A percentile compares a stretch with the other conserved stretches of the same genome.
phyloP scores from a whole-genome alignment of 2,113 vertebrate species.

The Prietella phreatophila region DNA sequence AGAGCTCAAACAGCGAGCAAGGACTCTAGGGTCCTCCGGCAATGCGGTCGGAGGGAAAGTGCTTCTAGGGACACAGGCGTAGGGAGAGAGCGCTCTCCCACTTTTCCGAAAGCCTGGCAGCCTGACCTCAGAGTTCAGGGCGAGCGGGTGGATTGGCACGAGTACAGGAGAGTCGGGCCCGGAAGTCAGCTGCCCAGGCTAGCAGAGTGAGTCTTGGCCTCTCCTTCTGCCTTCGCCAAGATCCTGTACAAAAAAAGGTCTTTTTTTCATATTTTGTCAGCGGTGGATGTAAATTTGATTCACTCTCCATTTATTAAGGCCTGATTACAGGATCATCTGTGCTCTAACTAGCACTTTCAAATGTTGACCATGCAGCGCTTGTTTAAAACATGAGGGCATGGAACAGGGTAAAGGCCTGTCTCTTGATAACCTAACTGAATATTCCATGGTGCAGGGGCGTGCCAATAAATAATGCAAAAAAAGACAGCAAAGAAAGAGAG shows the following conservation, averaged over 20 bases:
- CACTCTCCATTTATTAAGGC: constrained; percentile 60
- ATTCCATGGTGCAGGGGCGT: constrained; percentile 19
- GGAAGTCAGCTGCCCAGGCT: constrained; percentile 61
- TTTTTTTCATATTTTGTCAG: constrained; percentile 65
- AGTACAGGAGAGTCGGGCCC: constrained; percentile 52
- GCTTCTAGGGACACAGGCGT: constrained; percentile 70
- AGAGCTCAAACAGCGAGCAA: constrained; percentile 70
- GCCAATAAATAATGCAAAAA: constrained; percentile 47
- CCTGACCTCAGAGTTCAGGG: constrained; percentile 59
- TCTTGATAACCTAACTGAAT: constrained; percentile 57
- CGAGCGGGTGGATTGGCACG: constrained; percentile 57
- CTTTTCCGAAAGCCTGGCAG: constrained; percentile 44
- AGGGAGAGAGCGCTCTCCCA: constrained; percentile 32
- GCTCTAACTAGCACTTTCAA: constrained; percentile 56
- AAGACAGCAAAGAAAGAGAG: constrained; percentile 38
- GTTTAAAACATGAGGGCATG: constrained; percentile 57
- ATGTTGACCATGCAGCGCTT: constrained; percentile 58
- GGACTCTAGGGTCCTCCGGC: constrained; percentile 66
- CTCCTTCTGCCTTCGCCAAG: constrained; percentile 69
- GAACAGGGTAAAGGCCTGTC: constrained; percentile 65
- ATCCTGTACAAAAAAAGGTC: constrained; percentile 51
- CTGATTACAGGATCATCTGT: constrained; percentile 61
- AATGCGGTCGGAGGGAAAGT: constrained; percentile 64
- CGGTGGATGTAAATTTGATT: constrained; percentile 66
- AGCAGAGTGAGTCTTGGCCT: constrained; percentile 55